Evolutionary conservation across 2,888 invertebrate genomes (phyloP), one percentile per base, ranked within the genome.

Genomic region (Papilio protenor): DNA sequence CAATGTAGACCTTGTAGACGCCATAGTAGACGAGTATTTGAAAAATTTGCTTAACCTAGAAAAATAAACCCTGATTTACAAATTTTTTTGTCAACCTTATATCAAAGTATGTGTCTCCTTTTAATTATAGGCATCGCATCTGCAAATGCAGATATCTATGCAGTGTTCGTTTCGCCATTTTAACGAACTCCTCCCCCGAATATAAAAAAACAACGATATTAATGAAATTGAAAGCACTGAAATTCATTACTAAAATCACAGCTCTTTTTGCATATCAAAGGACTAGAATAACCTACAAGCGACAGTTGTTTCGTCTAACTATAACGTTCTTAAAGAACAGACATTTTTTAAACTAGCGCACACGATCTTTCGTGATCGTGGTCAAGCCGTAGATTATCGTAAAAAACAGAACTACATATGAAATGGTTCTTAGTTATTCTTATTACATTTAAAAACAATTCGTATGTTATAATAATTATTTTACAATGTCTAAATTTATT

Each of bases 21-120:
- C 84, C 86, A 86, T 85, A 79, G 88, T 94, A 93, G 93, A 90
- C 82, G 86, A 89, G 81, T 85, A 87, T 92, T 91, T 89, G 81
- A 69, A 83, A 81, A 85, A 85, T 88, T 85, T 81, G 93, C 92
- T 93, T 93, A 85, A 87, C 82, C 84, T 92, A 92, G 89, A 88
- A 81, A 81, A 86, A 85, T 88, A 82, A 85, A 84, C 83, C 61
- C 55, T 52, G 14, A 8, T 55, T 49, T 64, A 73, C 8, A 45
- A 73, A 71, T 21, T 10, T n/a, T n/a, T 23, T 61, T 77, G 64
- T 73, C 72, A 73, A 52, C 52, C 77, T 73, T 70, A 40, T 40
- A 40, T 40, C 6, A 40, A 40, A 40, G 40, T 8, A 40, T 40
- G 40, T 40, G 8, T 40, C 8, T 40, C 40, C 40, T 40, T 1